Base-by-base conservation (phyloP, 2,113 vertebrate genomes). In the Pedetes capensis region DNA sequence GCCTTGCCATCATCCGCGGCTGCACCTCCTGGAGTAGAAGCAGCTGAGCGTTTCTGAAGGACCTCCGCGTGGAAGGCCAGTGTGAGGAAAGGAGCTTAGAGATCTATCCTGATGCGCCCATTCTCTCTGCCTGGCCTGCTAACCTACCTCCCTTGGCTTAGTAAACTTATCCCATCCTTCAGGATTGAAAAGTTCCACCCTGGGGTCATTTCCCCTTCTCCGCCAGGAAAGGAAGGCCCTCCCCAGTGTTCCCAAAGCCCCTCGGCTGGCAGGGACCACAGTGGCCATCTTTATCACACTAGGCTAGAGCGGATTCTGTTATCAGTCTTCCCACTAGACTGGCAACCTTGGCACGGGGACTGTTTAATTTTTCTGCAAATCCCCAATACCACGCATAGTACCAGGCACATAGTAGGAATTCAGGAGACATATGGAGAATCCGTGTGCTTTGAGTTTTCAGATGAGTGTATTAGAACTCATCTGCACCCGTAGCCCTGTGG, bases 401-500 rank as follows among this genome's bases (percentile, higher is more conserved):
- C 37, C 69, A n/a, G 59, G 53, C 20, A 74, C 49, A 3, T 37
- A 55, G 86, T 53, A 95, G 83, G 76, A 39, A 10, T 61, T 55
- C 18, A 61, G 76, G 37, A 53, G 39, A 16, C 75, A 53, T 53
- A 68, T 87, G 49, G 66, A 89, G 57, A 72, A 91, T 82, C 59
- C 49, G 44, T 44, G 39, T 57, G 42, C 72, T 88, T 96, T 91
- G 29, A 16, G 69, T 93, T 95, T 89, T 89, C 37, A 69, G 68
- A 74, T 29, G 44, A 94, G 32, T n/a, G n/a, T n/a, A n/a, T n/a
- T n/a, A n/a, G n/a, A n/a, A n/a, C n/a, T n/a, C n/a, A n/a, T n/a
- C n/a, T n/a, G n/a, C n/a, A n/a, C n/a, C n/a, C n/a, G n/a, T n/a
- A n/a, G n/a, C n/a, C n/a, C n/a, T n/a, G n/a, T n/a, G n/a, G n/a